Base-by-base conservation (phyloP, 2,888 invertebrate genomes). In the Pseudococcus longispinus region DNA sequence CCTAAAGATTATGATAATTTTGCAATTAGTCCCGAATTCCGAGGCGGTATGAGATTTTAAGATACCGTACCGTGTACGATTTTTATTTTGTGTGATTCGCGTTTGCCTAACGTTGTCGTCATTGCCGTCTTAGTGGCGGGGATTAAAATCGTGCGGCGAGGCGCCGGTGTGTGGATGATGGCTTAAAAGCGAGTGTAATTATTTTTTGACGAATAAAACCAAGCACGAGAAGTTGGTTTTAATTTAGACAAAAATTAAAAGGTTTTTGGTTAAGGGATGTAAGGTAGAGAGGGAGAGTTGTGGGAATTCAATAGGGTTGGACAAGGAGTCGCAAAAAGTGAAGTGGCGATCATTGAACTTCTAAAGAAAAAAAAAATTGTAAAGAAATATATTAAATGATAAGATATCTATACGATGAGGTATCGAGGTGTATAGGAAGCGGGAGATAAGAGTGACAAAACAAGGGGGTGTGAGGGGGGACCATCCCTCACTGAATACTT, bases 1-100 rank as follows among this genome's bases (percentile, higher is more conserved):
- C 77, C 77, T 77, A 65, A 65, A 26, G 65, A 65, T 65, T 65
- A 65, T 65, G 65, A 65, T 65, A 65, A 65, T 65, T 65, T 65
- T 65, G 65, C 65, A 65, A 65, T 65, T 65, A 65, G 65, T 65
- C 65, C 13, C 23, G 65, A 65, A 65, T 65, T 65, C 26, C 65
- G 65, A 65, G 26, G n/a, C n/a, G 55, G n/a, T 18, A 55, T n/a
- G 55, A 55, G 55, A 55, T 55, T 55, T 55, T 55, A n/a, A 55
- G n/a, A n/a, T 55, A 55, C n/a, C n/a, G 37, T 37, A 37, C 37
- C 55, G 55, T n/a, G 44, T 46, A n/a, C n/a, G 55, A 55, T 55
- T 55, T 55, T 55, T 55, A 55, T n/a, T 55, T n/a, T n/a, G n/a
- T n/a, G 15, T 55, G 44, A 46, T 46, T 46, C 44, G 44, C 55